Base-by-base conservation (phyloP, 2,888 invertebrate genomes). In the Marasmarcha lunaedactyla region DNA sequence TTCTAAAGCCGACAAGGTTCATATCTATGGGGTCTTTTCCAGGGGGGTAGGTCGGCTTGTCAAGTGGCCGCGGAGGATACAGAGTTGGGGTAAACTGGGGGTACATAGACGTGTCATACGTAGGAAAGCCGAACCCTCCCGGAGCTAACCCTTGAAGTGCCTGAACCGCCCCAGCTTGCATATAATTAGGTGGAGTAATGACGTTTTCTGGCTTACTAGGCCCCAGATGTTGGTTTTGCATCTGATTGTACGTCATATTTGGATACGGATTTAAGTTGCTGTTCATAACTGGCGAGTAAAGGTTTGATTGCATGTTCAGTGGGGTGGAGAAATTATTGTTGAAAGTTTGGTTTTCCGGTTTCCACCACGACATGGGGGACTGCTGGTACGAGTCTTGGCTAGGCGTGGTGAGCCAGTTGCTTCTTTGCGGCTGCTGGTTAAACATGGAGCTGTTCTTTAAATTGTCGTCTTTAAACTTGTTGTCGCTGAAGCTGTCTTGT, bases 91-190 rank as follows among this genome's bases (percentile, higher is more conserved):
- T 56, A 44, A 79, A 81, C 49, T 77, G 77, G 1, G 79, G 78
- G 51, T 79, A 81, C 79, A 79, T 76, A 0, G 70, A 54, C 0
- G 79, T 63, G 45, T 81, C 81, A 46, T 78, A 81, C 4, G 63
- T 59, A 0, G 62, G 55, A 47, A 68, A 77, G 1, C 59, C 52
- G 10, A 59, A 65, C 40, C 51, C 73, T 46, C 57, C 79, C 50
- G 69, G 50, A 1, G 63, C 70, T 6, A 76, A 33, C 26, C 63
- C 71, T 45, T 73, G 78, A 11, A 76, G 38, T 0, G 73, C 69
- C 41, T 74, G 76, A 0, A 72, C 72, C 1, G 72, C 64, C 0
- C 67, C 53, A 0, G 69, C 52, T 12, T 69, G 72, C 13, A 64
- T 25, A 45, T 67, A 76, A 15, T 52, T 58, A 0, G 57, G 53